Evolutionary conservation across 2,113 vertebrate genomes (phyloP).

Genomic region (Anguilla rostrata): DNA sequence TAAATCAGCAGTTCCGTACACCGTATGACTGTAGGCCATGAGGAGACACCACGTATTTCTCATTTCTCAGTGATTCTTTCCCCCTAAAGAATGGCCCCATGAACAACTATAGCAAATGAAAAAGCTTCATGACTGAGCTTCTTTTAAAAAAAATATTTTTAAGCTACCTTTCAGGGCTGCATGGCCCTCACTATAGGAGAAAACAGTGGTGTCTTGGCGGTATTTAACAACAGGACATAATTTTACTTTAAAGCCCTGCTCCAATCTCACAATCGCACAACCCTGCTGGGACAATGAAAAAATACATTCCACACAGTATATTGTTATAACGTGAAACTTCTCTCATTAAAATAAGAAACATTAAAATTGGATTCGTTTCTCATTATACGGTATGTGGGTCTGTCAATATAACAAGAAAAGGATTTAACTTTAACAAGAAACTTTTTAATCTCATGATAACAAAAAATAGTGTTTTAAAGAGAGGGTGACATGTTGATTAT

Average conservation of each 20-base stretch:
- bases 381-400: no score
- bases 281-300: no score
- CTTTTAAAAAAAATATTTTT: not conserved
- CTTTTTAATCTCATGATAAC: no score
- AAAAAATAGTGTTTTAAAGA: no score
- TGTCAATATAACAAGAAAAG: no score
- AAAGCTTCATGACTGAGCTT: not conserved
- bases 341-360: no score
- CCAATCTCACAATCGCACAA: not conserved
- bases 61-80: not conserved
- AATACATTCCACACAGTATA: no score
- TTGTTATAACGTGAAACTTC: no score
- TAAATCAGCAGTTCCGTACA: slow-evolving; percentile 7
- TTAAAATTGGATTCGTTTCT: no score
- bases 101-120: not conserved
- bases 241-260: not conserved
- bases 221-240: not conserved
- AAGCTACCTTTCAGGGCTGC: not conserved
- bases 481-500: no score
- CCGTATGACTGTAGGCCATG: not conserved
- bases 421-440: no score
- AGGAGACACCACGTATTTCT: not conserved
- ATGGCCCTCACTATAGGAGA: not conserved
- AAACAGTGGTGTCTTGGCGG: not conserved
- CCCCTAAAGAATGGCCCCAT: not conserved